phyloP scores from a whole-genome alignment of 2,888 invertebrate genomes.

The Caenorhabditis becei region DNA sequence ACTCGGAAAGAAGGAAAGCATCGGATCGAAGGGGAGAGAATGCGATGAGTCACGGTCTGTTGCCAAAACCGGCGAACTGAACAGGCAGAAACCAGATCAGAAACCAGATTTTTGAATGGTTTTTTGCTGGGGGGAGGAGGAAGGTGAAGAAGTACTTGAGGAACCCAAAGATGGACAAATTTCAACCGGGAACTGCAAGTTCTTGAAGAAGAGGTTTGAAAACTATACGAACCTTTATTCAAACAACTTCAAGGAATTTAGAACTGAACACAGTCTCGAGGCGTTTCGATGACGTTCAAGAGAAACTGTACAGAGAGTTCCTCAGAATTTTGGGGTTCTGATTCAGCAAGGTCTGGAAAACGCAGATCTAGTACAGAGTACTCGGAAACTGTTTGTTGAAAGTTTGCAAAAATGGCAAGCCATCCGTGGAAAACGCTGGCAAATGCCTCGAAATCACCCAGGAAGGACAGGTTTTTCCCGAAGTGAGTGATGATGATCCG shows the following conservation, averaged over 20 bases:
- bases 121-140: neutral
- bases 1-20: neutral
- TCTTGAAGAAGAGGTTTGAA: neutral
- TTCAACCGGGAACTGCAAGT: neutral
- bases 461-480: neutral
- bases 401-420: neutral
- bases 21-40: constrained; percentile 12
- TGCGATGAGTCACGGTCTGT: constrained; percentile 15
- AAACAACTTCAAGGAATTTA: no score
- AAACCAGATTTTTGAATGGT: neutral
- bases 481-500: neutral
- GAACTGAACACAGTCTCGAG: no score
- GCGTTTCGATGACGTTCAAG: no score
- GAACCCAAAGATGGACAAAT: neutral
- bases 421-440: constrained; percentile 2
- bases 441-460: neutral
- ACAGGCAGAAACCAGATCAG: neutral
- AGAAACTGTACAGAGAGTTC: no score
- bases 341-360: no score
- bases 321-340: no score
- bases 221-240: no score
- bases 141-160: constrained; percentile 6
- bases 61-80: constrained; percentile 3
- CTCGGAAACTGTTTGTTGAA: no score
- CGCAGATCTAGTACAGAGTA: neutral